Evolutionary conservation across 92 coral and sea anemone species (phyloP), one percentile per base, ranked within the genome.

Genomic region (Epizoanthus rinbou): DNA sequence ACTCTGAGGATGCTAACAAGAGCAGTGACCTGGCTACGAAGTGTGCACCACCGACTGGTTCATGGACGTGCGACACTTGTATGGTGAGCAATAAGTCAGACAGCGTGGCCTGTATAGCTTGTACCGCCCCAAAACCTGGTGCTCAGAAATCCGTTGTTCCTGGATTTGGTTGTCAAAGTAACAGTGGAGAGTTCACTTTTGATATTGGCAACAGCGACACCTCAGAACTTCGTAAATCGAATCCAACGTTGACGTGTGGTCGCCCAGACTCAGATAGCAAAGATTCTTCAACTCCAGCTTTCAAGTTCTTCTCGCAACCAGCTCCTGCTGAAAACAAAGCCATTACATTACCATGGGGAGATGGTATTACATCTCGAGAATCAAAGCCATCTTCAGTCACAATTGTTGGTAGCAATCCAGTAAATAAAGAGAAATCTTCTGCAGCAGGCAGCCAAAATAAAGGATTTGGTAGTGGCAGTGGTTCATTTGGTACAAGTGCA

Each of bases 41-140:
- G 19, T 93, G 88, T 90, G 92, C 97, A 4, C 94, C 97, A 19
- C 65, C 90, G 14, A 56, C 71, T 24, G 94, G 90, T 57, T 84
- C 94, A 9, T 90, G 97, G 94, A 90, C 88, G 10, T 88, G 97
- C 64, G 87, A 85, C 70, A 73, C 87, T 57, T 90, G 97, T 45
- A 88, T 93, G 92, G 8, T 90, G 15, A 84, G 16, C 80, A 90
- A 93, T 64, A 90, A 90, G 80, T 76, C 80, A 11, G 89, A 76
- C 5, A 88, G 83, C 24, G 53, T 57, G 6, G 47, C 69, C 18
- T 93, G 94, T 43, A 84, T 21, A 8, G 92, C 97, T 50, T 90
- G 97, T 86, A 69, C 89, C 71, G 80, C 90, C 64, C 87, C 89
- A 9, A 93, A 90, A 84, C 90, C 94, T 56, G 97, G 92, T 52